Conservation (phyloP, 1,140 invertebrate genomes). For the Phymorhynchus buccinoides region DNA sequence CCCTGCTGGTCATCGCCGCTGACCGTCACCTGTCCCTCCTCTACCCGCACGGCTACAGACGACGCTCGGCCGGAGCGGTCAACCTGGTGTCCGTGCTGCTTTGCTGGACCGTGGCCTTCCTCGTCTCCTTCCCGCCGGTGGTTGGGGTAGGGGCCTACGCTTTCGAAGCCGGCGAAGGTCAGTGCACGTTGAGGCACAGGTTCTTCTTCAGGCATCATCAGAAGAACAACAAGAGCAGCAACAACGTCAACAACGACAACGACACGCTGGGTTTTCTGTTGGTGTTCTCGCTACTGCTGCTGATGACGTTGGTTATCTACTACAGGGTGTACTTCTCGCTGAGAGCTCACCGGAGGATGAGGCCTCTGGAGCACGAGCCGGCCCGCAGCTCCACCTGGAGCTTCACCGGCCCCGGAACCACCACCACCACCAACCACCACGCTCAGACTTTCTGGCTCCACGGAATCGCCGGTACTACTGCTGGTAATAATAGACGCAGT, state of each 20-base stretch:
- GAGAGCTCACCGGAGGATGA: constrained; percentile 63
- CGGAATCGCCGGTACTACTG: constrained; percentile 54
- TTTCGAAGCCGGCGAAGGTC: constrained; percentile 60
- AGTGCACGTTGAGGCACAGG: constrained; percentile 63
- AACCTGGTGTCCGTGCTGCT: constrained; percentile 57
- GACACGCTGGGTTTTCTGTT: constrained; percentile 65
- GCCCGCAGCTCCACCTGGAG: constrained; percentile 64
- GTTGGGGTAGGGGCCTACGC: constrained; percentile 63
- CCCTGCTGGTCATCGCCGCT: constrained; percentile 61
- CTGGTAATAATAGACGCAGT: no score
- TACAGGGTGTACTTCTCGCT: constrained; percentile 63
- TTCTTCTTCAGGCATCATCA: no score
- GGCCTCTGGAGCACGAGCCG: constrained; percentile 58
- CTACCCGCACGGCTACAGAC: constrained; percentile 58
- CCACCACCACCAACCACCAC: no score
- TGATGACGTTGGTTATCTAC: constrained; percentile 61
- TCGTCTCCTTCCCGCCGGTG: constrained; percentile 64
- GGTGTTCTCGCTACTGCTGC: constrained; percentile 57
- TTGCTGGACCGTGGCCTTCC: constrained; percentile 60
- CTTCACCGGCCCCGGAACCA: constrained; percentile 64
- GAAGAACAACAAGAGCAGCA: no score
- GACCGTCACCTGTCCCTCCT: constrained; percentile 64
- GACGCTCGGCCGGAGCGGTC: constrained; percentile 49
- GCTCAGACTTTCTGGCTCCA: constrained; percentile 64
- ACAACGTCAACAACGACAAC: constrained; percentile 54